These are phyloP conservation scores for Drosophila prosaltans DNA, from an alignment of 1,140 invertebrate species.

Conservation along the genomic window DNA sequence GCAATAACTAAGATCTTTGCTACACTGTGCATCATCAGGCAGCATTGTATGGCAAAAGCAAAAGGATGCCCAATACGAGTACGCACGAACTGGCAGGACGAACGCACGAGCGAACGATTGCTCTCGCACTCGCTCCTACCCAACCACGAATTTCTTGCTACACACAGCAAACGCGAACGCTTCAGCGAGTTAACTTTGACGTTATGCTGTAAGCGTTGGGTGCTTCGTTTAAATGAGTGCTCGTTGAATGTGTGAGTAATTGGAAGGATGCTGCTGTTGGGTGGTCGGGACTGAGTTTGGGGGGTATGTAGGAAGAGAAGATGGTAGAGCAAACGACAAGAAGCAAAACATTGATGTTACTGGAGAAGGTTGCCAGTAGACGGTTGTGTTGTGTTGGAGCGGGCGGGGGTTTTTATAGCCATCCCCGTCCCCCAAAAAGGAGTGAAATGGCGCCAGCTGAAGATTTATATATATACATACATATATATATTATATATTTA, in stretches of 20 bases:
- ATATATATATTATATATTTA: not conserved
- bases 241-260: constrained; percentile 81
- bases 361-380: constrained; percentile 57
- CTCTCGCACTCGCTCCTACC: constrained; percentile 26
- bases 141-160: constrained; percentile 11
- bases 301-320: constrained; percentile 24
- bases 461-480: constrained; percentile 66
- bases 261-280: constrained; percentile 60
- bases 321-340: constrained; percentile 74
- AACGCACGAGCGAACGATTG: constrained; percentile 50
- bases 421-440: constrained; percentile 37
- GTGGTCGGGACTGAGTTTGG: not conserved
- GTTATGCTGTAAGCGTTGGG: constrained; percentile 75
- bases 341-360: constrained; percentile 70
- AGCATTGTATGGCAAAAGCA: constrained; percentile 46
- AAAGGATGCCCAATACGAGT: constrained; percentile 62
- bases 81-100: constrained; percentile 50
- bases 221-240: constrained; percentile 80
- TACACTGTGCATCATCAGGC: constrained; percentile 58
- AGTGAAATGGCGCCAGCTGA: constrained; percentile 75
- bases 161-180: constrained; percentile 38
- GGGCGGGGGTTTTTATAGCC: constrained; percentile 53
- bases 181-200: constrained; percentile 74
- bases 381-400: constrained; percentile 28
- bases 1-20: not conserved